Evolutionary conservation across 2,113 vertebrate species (phyloP), one percentile per base, ranked within the genome.

Genomic region (Vulpes ferrilata): DNA sequence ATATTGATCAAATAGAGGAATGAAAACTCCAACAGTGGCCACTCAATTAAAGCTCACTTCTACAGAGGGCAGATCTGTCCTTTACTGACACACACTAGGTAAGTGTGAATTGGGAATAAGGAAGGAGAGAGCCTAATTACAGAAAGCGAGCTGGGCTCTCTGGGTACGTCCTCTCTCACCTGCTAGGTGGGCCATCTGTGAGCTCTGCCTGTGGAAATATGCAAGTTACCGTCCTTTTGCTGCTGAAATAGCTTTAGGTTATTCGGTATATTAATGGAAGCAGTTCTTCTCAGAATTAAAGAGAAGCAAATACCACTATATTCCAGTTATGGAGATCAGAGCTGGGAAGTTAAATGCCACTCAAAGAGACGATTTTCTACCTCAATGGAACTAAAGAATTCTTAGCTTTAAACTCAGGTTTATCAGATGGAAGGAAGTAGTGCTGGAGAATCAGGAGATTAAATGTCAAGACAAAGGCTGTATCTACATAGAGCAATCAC

Each of bases 271-370:
- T 90, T 94, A 95, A 95, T 73, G 74, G 79, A 98, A 92, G 59
- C 57, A 92, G 67, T 12, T 90, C 57, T 64, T 90, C 92, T 92
- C 80, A 81, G 74, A 88, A 92, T 95, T 92, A 92, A 82, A 97
- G 86, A 95, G 90, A 96, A 97, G 95, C n/a, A 95, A 93, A 76
- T 65, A 89, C 59, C 83, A 81, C 83, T 89, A 11, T 71, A 81
- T 81, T 96, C 95, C 90, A 96, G 57, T 95, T 97, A 93, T 79
- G 74, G 96, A 97, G 97, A 93, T 93, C 69, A 93, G 80, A 95
- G 64, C 65, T 73, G 53, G 81, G 74, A 92, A 90, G 91, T 89
- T 97, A 97, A 97, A 95, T 92, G 93, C 62, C 97, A 91, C 55
- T 96, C 86, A 92, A 90, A 96, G 59, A 97, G 79, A 92, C 2